These are phyloP conservation scores for Anthoscopus minutus DNA, from an alignment of 2,113 vertebrate genomes.

Conservation along the genomic window DNA sequence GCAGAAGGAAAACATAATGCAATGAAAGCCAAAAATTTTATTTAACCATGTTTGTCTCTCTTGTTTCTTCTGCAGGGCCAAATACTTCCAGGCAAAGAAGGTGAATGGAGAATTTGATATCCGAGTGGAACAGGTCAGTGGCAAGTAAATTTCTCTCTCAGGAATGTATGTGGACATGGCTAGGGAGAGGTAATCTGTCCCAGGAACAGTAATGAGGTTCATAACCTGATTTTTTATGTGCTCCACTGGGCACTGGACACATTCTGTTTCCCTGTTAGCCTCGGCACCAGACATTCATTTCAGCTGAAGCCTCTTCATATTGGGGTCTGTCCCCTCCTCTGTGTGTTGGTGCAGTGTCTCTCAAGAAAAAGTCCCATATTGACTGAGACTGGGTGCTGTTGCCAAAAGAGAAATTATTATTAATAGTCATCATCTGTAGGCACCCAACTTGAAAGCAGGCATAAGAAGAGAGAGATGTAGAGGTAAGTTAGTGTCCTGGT, in stretches of 20 bases:
- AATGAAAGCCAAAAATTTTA: neutral
- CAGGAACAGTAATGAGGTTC: neutral
- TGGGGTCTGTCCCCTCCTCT: neutral
- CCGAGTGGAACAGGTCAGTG: constrained; percentile 91
- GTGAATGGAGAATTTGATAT: constrained; percentile 92
- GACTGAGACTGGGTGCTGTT: neutral
- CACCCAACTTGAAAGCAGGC: neutral
- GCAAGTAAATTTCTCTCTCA: neutral
- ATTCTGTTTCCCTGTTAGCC: neutral
- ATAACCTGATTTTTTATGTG: neutral
- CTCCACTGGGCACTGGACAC: neutral
- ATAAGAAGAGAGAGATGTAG: neutral
- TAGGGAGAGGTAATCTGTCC: neutral
- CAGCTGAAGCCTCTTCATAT: neutral
- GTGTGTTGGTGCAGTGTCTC: neutral
- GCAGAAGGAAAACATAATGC: neutral
- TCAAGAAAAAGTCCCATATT: neutral
- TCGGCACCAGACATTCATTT: neutral
- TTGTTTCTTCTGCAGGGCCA: constrained; percentile 76
- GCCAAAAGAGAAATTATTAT: neutral
- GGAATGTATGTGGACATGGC: neutral
- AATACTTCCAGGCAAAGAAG: constrained; percentile 92
- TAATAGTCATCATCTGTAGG: neutral
- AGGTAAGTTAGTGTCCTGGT: neutral
- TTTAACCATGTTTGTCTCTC: neutral